A percentile compares a stretch with the other conserved stretches of the same genome.
Evolutionary conservation across 2,797 vertebrate genomes (phyloP).

Genomic region (Halcyon leucocephala): DNA sequence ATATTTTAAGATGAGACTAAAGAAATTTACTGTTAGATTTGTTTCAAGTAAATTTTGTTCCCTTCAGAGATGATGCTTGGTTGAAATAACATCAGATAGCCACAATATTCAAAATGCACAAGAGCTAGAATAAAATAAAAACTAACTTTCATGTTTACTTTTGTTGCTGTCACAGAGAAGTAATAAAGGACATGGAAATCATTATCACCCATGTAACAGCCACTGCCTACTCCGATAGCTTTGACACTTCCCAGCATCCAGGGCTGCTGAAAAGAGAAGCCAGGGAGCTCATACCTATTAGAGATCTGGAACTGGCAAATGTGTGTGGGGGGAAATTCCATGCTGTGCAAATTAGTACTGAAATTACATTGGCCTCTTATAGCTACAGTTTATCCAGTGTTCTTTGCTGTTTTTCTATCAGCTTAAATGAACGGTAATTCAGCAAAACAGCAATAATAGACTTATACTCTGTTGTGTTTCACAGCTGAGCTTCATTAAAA

Average conservation of each 20-base stretch:
- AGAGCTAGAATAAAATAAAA: neutral
- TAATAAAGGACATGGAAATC: neutral
- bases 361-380: neutral
- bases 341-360: conserved; percentile 15
- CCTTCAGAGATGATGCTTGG: neutral
- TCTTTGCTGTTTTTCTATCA: neutral
- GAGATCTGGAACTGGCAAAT: neutral
- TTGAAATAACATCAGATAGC: neutral
- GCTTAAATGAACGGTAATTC: neutral
- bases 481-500: neutral
- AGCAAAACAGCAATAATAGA: neutral
- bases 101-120: neutral
- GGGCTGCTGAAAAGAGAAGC: neutral
- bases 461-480: neutral
- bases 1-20: neutral
- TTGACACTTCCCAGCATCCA: neutral
- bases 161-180: neutral
- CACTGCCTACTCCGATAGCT: neutral
- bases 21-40: neutral
- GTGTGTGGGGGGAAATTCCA: neutral
- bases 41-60: neutral
- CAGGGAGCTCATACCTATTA: neutral
- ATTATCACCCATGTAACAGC: neutral
- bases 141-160: neutral
- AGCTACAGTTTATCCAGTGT: neutral